A percentile compares a stretch with the other conserved stretches of the same genome.
phyloP scores from a whole-genome alignment of 2,113 vertebrate species.

The Vireo altiloquus region DNA sequence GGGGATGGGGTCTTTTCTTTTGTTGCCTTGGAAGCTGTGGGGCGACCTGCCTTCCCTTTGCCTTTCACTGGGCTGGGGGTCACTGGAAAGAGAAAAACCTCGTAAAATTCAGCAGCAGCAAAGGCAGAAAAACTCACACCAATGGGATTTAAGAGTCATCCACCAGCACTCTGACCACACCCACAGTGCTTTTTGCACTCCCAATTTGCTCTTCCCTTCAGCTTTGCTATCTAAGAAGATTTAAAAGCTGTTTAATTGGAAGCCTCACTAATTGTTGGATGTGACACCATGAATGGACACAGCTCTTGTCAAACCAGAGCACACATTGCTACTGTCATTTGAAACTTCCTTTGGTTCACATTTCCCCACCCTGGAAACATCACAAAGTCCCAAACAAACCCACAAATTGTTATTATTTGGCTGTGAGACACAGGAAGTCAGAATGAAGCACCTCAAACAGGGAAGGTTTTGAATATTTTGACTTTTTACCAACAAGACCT shows the following conservation, averaged over 20 bases:
- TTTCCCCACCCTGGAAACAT: background rate
- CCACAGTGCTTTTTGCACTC: background rate
- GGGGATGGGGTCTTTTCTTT: constrained; percentile 97
- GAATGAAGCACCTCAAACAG: background rate
- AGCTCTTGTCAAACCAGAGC: background rate
- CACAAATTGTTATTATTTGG: background rate
- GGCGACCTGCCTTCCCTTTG: constrained; percentile 94
- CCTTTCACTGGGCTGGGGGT: constrained; percentile 97
- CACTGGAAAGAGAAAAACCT: constrained; percentile 73
- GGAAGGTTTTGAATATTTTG: fast-evolving
- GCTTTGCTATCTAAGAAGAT: too few species aligned
- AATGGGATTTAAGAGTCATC: background rate
- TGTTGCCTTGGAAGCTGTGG: constrained; percentile 86
- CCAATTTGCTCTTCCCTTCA: too few species aligned
- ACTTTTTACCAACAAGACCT: background rate
- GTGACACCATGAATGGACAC: background rate
- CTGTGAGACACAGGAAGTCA: background rate
- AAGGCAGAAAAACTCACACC: background rate
- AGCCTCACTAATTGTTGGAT: background rate
- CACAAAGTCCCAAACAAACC: background rate
- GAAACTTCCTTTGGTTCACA: background rate
- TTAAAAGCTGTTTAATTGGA: background rate
- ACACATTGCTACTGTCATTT: fast-evolving
- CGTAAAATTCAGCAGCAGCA: background rate
- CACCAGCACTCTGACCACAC: background rate